phyloP scores from a whole-genome alignment of 2,113 vertebrate genomes.

The Plecturocebus donacophilus region DNA sequence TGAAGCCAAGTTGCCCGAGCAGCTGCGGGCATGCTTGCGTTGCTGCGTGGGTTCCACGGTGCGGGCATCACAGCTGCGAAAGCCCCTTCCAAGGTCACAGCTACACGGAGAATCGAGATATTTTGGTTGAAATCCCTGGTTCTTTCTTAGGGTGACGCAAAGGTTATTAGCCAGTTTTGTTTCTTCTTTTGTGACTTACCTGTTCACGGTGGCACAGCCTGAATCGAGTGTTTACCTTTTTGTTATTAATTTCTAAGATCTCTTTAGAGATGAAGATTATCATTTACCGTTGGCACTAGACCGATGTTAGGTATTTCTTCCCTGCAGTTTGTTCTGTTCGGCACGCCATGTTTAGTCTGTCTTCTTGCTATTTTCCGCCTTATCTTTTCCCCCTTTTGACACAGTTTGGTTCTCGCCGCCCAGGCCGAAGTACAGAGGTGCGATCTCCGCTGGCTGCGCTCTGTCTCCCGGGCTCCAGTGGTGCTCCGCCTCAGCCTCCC shows the following conservation, averaged over 20 bases:
- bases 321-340: background rate
- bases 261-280: background rate
- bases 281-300: too few species aligned
- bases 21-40: fast-evolving
- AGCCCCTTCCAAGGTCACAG: fast-evolving
- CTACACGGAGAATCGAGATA: fast-evolving
- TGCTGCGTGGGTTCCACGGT: fast-evolving
- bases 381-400: too few species aligned
- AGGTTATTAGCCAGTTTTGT: fast-evolving
- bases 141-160: fast-evolving
- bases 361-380: background rate
- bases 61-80: fast-evolving
- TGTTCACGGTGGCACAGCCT: too few species aligned
- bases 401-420: too few species aligned
- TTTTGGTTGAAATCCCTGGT: fast-evolving
- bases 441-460: too few species aligned
- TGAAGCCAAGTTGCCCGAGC: background rate
- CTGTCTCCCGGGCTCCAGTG: fast-evolving
- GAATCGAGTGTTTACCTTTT: background rate
- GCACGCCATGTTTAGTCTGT: background rate
- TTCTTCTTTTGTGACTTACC: background rate
- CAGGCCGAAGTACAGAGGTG: too few species aligned
- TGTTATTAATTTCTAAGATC: background rate
- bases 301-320: background rate
- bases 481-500: too few species aligned